These are phyloP conservation scores for Scolopax mira DNA, from an alignment of 2,113 vertebrate species.

Conservation along the genomic window DNA sequence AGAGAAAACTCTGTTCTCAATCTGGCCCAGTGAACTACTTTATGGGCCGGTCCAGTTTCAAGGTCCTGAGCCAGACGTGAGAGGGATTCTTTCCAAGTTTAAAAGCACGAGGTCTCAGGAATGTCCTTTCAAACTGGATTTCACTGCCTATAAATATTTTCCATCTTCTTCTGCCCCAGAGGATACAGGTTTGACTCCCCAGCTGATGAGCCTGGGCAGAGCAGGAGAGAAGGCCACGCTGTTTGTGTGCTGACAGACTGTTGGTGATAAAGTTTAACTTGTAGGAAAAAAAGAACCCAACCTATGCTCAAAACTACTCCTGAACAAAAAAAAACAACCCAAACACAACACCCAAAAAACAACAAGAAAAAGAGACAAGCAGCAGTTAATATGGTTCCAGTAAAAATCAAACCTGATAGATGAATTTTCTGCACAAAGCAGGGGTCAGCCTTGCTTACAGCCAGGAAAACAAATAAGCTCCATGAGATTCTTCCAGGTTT, in stretches of 20 bases:
- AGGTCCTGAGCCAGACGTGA: not conserved
- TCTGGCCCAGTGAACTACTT: conserved; percentile 33
- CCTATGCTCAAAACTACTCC: not conserved
- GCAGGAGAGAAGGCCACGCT: not conserved
- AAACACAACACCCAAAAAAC: not conserved
- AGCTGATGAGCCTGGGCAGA: not conserved
- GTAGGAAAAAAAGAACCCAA: not conserved
- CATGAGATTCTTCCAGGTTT: not conserved
- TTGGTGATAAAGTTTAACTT: not conserved
- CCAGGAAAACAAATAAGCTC: not conserved
- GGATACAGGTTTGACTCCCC: not conserved
- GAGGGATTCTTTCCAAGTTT: conserved; percentile 22
- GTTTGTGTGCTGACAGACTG: too few relatives aligned
- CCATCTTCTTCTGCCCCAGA: conserved; percentile 11
- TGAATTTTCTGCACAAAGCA: not conserved
- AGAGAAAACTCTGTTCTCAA: conserved; percentile 44
- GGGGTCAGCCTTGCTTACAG: not conserved
- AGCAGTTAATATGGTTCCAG: not conserved
- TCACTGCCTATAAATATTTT: conserved; percentile 50
- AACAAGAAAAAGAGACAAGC: not conserved
- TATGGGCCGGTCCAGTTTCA: conserved; percentile 25
- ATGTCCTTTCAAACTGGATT: conserved; percentile 48
- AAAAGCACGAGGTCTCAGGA: conserved; percentile 19
- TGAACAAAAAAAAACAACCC: not conserved
- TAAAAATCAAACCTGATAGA: not conserved